A percentile compares a stretch with the other conserved stretches of the same genome.
Conservation (phyloP, 1,140 invertebrate species). For the Tigriopus japonicus region DNA sequence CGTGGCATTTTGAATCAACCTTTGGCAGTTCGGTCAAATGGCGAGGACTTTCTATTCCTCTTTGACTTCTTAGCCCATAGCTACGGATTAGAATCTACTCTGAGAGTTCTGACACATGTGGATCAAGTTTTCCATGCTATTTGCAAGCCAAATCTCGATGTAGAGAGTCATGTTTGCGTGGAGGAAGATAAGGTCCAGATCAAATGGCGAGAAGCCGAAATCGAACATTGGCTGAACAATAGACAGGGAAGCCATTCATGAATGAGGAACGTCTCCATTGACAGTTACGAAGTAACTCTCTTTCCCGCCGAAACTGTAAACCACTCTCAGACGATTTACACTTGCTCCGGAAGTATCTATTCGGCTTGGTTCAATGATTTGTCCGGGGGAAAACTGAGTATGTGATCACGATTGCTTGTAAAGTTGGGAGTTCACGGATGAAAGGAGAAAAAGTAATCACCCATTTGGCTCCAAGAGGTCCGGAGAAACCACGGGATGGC, state of each 20-base stretch:
- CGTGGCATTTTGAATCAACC: neutral
- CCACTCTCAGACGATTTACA: neutral
- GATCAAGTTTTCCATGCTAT: slow-evolving; percentile 2
- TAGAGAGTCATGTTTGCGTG: neutral
- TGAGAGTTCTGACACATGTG: slow-evolving; percentile 10
- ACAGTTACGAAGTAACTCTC: slow-evolving; percentile 12
- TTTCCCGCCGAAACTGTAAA: slow-evolving; percentile 10
- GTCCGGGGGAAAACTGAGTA: slow-evolving; percentile 9
- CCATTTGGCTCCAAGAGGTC: slow-evolving; percentile 4
- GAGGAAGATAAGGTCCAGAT: slow-evolving; percentile 13
- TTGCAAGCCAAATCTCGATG: neutral
- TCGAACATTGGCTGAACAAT: slow-evolving; percentile 1
- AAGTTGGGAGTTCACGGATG: slow-evolving; percentile 8
- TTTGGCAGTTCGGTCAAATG: neutral
- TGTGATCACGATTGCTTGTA: slow-evolving; percentile 10
- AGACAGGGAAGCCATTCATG: neutral
- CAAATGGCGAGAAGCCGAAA: neutral
- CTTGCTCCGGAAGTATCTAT: neutral
- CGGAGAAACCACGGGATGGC: slow-evolving; percentile 7
- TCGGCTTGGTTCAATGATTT: slow-evolving; percentile 8
- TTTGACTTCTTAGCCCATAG: slow-evolving; percentile 9
- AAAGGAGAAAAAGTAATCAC: slow-evolving; percentile 12
- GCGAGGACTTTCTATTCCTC: slow-evolving; percentile 10
- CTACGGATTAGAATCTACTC: slow-evolving; percentile 4
- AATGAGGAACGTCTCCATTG: neutral